Percentiles rank a stretch among this genome's conserved stretches.
Evolutionary conservation across 2,113 vertebrate genomes (phyloP).

Genomic region (Spizaetus ornatus): DNA sequence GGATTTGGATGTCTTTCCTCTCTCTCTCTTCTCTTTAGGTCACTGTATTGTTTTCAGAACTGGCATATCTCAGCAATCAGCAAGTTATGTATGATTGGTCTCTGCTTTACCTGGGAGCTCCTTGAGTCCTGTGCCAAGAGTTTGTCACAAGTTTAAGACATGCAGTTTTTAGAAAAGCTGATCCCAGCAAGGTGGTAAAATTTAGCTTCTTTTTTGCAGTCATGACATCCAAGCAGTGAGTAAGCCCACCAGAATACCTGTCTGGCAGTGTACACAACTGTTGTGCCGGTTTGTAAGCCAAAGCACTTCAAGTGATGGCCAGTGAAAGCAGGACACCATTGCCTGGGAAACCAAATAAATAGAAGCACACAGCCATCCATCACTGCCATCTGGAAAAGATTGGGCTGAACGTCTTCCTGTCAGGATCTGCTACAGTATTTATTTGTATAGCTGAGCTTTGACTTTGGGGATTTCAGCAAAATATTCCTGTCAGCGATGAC

Average conservation of each 20-base stretch:
- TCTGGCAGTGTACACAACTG: neutral
- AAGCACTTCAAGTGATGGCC: constrained; percentile 68
- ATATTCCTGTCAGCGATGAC: constrained; percentile 71
- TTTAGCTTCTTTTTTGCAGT: neutral
- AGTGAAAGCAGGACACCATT: constrained; percentile 73
- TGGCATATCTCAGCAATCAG: neutral
- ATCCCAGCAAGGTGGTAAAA: neutral
- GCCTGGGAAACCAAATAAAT: constrained; percentile 83
- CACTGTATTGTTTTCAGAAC: neutral
- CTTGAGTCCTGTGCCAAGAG: neutral
- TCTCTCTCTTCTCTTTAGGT: neutral
- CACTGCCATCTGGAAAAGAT: constrained; percentile 94
- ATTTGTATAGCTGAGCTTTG: constrained; percentile 85
- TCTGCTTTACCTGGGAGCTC: neutral
- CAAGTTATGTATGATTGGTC: neutral
- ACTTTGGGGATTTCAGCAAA: constrained; percentile 69
- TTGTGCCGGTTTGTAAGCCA: constrained; percentile 12
- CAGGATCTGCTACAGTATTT: constrained; percentile 83
- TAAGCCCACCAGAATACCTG: constrained; percentile 53
- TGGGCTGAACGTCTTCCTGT: constrained; percentile 79
- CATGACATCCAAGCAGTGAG: neutral
- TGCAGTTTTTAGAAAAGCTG: neutral
- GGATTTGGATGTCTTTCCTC: neutral
- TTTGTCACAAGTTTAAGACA: neutral
- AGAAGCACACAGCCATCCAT: constrained; percentile 88